Percentiles rank a stretch among this genome's conserved stretches.
These are phyloP conservation scores for Canis aureus DNA, from an alignment of 2,113 vertebrate species.

Conservation along the genomic window DNA sequence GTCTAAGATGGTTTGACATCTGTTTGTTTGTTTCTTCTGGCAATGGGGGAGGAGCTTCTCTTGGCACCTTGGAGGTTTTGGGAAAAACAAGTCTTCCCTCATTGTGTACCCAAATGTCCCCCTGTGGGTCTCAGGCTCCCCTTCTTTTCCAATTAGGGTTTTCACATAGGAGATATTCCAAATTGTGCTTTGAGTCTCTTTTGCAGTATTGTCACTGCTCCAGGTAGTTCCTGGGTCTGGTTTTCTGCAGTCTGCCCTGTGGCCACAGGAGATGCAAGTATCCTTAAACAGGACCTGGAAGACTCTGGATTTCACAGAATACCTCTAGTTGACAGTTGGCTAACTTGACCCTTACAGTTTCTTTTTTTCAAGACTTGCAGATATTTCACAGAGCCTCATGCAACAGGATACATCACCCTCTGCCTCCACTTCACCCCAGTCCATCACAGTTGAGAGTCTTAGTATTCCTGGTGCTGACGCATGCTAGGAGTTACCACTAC, in stretches of 20 bases:
- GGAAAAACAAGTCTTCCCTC: neutral
- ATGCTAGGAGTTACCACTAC: neutral
- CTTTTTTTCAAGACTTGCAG: neutral
- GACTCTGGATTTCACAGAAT: neutral
- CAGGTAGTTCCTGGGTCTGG: neutral
- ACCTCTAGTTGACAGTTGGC: neutral
- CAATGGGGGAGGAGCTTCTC: neutral
- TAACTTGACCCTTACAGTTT: neutral
- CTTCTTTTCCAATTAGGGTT: neutral
- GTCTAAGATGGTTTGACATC: neutral
- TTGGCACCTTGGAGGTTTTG: neutral
- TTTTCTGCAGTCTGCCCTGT: neutral
- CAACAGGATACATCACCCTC: neutral
- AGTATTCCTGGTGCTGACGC: neutral
- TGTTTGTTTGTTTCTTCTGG: neutral
- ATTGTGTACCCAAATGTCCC: neutral
- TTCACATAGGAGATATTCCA: neutral
- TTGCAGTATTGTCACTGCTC: neutral
- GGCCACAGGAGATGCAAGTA: neutral
- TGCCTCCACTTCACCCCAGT: too few species aligned
- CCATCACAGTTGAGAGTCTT: neutral
- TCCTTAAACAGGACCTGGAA: neutral
- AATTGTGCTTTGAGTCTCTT: neutral
- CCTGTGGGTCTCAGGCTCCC: neutral
- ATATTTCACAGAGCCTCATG: neutral